Base-by-base conservation (phyloP, 2,888 invertebrate genomes). In the Melanotus villosus region DNA sequence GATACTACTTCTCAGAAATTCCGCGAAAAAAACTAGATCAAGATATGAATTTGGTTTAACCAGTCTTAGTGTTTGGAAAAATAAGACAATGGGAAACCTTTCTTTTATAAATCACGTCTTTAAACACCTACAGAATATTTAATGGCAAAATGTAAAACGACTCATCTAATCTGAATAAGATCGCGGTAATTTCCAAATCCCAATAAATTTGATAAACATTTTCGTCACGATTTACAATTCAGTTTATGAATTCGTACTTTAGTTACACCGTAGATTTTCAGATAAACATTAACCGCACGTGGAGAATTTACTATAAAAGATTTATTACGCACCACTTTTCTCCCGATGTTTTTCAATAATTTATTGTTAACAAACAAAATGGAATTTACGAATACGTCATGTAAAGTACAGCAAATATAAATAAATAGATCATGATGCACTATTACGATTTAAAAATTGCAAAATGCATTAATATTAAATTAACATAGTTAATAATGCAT, bases 371-470 rank as follows among this genome's bases (percentile, higher is more conserved):
- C 19, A 19, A 16, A 43, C 10, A 18, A 19, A 43, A 43, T 43
- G n/a, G n/a, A n/a, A n/a, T n/a, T n/a, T n/a, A 18, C 10, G 10
- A 43, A 43, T 18, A 43, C 43, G 43, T 43, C 43, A 43, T 41
- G n/a, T n/a, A n/a, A n/a, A n/a, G n/a, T n/a, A 38, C 2, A 14
- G 14, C 9, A 43, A 2, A 10, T 43, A 18, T 19, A 41, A 16
- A 16, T 41, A 41, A 43, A 9, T 43, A 43, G 43, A 19, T 43
- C 43, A 43, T 43, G 18, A 43, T 43, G 43, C 43, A 43, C 19
- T 19, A 43, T 10, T 19, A 18, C 43, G 41, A 43, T 14, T 1
- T 43, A 16, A 43, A 19, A 16, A 19, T 9, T 43, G 10, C 19
- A 19, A 43, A 19, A 19, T 43, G 19, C 43, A 43, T 43, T 43